Conservation (phyloP, 2,797 vertebrate species). For the Acrocephalus scirpaceus region DNA sequence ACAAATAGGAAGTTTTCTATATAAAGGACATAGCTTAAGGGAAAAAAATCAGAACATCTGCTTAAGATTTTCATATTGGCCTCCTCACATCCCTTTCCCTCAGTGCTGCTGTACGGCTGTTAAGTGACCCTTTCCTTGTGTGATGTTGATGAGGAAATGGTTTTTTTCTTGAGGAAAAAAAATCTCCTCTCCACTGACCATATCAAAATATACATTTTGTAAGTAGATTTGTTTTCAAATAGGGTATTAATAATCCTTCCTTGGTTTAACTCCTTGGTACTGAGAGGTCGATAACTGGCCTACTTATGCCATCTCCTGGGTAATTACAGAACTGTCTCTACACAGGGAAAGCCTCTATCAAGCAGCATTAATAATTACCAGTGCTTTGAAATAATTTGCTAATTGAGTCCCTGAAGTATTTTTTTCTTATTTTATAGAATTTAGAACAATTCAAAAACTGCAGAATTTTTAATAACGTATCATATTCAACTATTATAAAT, state of each 20-base stretch:
- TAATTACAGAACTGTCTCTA: neutral
- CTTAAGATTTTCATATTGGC: neutral
- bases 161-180: neutral
- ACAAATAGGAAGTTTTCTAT: neutral
- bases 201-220: neutral
- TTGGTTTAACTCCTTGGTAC: neutral
- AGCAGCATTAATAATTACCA: neutral
- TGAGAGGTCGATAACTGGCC: conserved; percentile 8
- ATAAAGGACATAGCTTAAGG: neutral
- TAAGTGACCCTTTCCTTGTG: neutral
- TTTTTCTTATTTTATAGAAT: neutral
- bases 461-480: neutral
- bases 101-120: fast-evolving
- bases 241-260: neutral
- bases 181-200: neutral
- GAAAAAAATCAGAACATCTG: neutral
- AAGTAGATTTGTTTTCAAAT: neutral
- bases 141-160: neutral
- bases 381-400: conserved; percentile 2
- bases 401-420: conserved; percentile 9
- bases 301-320: conserved; percentile 72
- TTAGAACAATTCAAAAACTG: neutral
- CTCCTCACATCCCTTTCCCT: neutral
- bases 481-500: neutral
- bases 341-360: neutral